These are phyloP conservation scores for Hirudinaria manillensis DNA, from an alignment of 2,888 invertebrate genomes.

Conservation along the genomic window DNA sequence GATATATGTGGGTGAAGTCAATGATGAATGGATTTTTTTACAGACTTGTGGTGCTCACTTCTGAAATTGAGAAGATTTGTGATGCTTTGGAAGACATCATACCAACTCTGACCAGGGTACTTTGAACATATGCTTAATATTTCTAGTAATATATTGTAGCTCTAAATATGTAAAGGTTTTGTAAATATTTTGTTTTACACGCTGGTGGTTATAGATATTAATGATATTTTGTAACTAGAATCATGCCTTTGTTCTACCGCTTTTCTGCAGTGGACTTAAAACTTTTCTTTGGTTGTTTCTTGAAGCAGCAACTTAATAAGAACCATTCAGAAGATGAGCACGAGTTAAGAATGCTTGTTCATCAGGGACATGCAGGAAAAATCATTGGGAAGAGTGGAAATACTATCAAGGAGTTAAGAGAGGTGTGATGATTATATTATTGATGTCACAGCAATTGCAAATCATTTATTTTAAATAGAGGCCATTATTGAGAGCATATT, in stretches of 20 bases:
- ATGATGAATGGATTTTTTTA: not conserved
- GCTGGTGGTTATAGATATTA: too few relatives aligned
- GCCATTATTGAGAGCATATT: not conserved
- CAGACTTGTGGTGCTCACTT: conserved; percentile 27
- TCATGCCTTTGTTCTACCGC: too few relatives aligned
- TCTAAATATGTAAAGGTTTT: not conserved
- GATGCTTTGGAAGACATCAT: conserved; percentile 28
- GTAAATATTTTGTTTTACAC: too few relatives aligned
- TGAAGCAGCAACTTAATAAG: conserved; percentile 26
- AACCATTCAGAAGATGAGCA: conserved; percentile 24
- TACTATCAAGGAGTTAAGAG: conserved; percentile 32
- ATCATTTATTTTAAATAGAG: not conserved
- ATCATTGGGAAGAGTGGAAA: conserved; percentile 34
- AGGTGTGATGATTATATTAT: conserved; percentile 21
- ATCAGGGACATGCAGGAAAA: conserved; percentile 33
- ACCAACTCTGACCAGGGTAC: conserved; percentile 29
- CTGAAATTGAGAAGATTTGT: conserved; percentile 29
- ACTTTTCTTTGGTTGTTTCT: too few relatives aligned
- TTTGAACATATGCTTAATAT: too few relatives aligned
- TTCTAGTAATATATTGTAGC: not conserved
- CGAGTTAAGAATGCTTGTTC: conserved; percentile 32
- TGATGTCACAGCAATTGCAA: too few relatives aligned
- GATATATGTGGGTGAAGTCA: too few relatives aligned
- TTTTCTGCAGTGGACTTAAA: too few relatives aligned
- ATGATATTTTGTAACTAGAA: too few relatives aligned